Conservation (phyloP, 2,888 invertebrate species). For the Amphipyra berbera region DNA sequence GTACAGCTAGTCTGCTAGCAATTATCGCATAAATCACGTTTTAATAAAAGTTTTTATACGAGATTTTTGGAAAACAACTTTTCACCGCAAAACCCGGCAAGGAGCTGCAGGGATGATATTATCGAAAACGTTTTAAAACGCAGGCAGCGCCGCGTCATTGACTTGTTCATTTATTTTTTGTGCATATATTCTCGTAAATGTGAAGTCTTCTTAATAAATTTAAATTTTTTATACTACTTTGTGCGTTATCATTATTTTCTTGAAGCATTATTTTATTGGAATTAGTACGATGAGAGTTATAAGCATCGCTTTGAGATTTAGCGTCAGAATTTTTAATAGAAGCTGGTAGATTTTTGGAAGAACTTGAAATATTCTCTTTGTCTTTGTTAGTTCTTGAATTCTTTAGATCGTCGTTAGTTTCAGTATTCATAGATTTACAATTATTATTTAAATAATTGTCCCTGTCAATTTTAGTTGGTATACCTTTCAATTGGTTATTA, state of each 20-base stretch:
- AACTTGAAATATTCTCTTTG: background rate
- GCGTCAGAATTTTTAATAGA: background rate
- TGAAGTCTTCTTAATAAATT: slow-evolving; percentile 17
- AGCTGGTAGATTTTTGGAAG: background rate
- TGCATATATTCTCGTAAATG: slow-evolving; percentile 23
- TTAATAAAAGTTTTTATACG: too few relatives aligned
- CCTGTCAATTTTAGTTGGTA: background rate
- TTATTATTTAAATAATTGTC: background rate
- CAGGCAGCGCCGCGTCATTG: background rate
- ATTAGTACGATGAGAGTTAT: background rate
- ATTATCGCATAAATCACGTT: too few relatives aligned
- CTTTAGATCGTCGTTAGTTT: background rate
- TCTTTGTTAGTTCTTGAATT: background rate
- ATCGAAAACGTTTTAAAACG: background rate
- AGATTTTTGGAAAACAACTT: too few relatives aligned
- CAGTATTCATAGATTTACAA: background rate
- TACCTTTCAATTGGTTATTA: background rate
- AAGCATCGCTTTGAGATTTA: background rate
- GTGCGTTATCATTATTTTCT: background rate
- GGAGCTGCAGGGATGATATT: too few relatives aligned
- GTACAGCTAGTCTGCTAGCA: too few relatives aligned
- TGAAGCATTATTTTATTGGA: background rate
- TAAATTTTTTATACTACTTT: background rate
- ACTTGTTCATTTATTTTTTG: slow-evolving; percentile 16
- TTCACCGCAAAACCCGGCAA: too few relatives aligned